Evolutionary conservation across 2,797 vertebrate species (phyloP).

Genomic region (Pyrrhura leucotis): DNA sequence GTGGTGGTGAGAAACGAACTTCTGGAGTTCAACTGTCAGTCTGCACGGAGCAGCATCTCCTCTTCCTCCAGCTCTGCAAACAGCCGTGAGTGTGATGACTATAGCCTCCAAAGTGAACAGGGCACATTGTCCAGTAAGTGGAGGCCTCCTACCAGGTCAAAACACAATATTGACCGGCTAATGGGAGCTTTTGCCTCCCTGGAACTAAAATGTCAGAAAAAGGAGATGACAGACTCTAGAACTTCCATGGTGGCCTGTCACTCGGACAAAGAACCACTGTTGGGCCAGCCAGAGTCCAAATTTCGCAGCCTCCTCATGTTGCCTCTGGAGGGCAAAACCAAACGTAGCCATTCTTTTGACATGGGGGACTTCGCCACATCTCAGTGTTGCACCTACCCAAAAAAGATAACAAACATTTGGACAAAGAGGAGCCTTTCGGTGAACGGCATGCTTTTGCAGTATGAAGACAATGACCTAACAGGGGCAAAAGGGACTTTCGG

Average conservation of each 20-base stretch:
- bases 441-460: slow-evolving; percentile 96
- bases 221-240: slow-evolving; percentile 82
- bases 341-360: slow-evolving; percentile 97
- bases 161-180: slow-evolving; percentile 88
- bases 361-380: slow-evolving; percentile 91
- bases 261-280: slow-evolving; percentile 92
- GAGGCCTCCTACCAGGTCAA: slow-evolving; percentile 84
- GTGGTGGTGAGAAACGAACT: slow-evolving; percentile 90
- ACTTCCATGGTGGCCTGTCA: slow-evolving; percentile 80
- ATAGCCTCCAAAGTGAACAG: slow-evolving; percentile 83
- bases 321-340: slow-evolving; percentile 91
- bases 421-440: slow-evolving; percentile 98
- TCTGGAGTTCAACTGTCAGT: slow-evolving; percentile 87
- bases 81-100: slow-evolving; percentile 81
- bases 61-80: slow-evolving; percentile 91
- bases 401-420: slow-evolving; percentile 96
- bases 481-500: slow-evolving; percentile 86
- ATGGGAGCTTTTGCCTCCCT: slow-evolving; percentile 93
- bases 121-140: slow-evolving; percentile 88
- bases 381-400: slow-evolving; percentile 87
- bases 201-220: slow-evolving; percentile 89
- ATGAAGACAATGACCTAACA: slow-evolving; percentile 86
- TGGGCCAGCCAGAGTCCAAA: slow-evolving; percentile 88
- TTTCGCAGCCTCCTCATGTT: slow-evolving; percentile 88
- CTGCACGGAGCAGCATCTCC: slow-evolving; percentile 87